phyloP scores from a whole-genome alignment of 2,888 invertebrate species.

The Portevinia maculata region DNA sequence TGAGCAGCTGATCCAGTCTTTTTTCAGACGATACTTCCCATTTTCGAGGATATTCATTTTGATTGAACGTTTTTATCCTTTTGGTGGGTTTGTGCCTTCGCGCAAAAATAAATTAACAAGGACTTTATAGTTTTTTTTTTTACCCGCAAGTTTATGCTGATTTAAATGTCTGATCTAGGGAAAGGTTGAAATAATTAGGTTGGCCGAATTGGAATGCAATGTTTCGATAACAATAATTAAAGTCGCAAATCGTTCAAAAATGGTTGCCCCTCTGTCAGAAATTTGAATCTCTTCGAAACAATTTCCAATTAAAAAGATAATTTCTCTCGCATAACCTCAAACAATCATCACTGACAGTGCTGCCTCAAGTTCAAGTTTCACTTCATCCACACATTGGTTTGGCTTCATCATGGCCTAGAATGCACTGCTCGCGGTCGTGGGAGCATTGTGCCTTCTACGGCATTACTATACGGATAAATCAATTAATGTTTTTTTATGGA shows the following conservation, averaged over 20 bases:
- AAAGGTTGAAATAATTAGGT: constrained; percentile 17
- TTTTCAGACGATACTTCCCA: constrained; percentile 82
- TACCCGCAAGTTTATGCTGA: constrained; percentile 22
- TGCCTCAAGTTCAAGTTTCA: constrained; percentile 55
- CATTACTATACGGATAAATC: neutral
- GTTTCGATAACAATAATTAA: neutral
- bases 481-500: too few species aligned
- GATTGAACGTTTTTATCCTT: constrained; percentile 29
- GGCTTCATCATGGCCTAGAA: constrained; percentile 36
- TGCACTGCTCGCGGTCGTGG: constrained; percentile 23
- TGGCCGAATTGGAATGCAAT: neutral
- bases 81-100: neutral
- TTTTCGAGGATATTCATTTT: constrained; percentile 81
- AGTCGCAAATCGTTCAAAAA: constrained; percentile 61
- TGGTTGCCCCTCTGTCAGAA: neutral
- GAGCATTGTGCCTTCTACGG: constrained; percentile 2
- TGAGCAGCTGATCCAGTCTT: constrained; percentile 82
- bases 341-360: neutral
- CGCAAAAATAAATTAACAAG: constrained; percentile 26
- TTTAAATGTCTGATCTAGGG: constrained; percentile 50
- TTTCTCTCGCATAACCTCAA: neutral
- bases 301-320: neutral
- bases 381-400: constrained; percentile 32
- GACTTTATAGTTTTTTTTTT: constrained; percentile 25
- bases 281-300: neutral